Percentiles rank a stretch among this genome's conserved stretches.
Evolutionary conservation across 2,888 invertebrate genomes (phyloP).

Genomic region (Pycnomerus fuliginosus): DNA sequence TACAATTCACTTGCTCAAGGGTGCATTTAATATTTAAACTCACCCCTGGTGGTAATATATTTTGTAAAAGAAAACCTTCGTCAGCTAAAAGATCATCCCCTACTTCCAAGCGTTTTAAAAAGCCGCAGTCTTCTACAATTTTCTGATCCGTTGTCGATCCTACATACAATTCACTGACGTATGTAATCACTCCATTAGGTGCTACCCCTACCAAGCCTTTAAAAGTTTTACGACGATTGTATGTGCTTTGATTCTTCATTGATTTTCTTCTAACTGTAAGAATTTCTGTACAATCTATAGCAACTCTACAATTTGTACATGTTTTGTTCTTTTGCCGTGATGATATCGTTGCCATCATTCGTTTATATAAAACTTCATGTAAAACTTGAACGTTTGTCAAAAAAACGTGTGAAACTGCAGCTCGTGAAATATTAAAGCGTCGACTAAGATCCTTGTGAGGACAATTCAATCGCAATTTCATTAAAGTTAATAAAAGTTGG

Average conservation of each 20-base stretch:
- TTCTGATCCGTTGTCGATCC: slow-evolving; percentile 34
- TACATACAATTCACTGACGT: slow-evolving; percentile 32
- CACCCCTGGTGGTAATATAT: slow-evolving; percentile 32
- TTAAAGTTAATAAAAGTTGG: slow-evolving; percentile 23
- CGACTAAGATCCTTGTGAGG: slow-evolving; percentile 17
- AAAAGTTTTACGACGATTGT: slow-evolving; percentile 33
- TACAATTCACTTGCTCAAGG: slow-evolving; percentile 26
- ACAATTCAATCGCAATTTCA: slow-evolving; percentile 24
- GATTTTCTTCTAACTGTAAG: neutral
- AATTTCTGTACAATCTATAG: slow-evolving; percentile 22
- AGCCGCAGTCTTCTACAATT: slow-evolving; percentile 27
- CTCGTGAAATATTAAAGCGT: slow-evolving; percentile 11
- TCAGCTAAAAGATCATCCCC: slow-evolving; percentile 35
- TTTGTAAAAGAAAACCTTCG: slow-evolving; percentile 34
- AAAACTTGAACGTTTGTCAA: slow-evolving; percentile 15
- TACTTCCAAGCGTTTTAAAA: slow-evolving; percentile 25
- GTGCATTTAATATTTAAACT: slow-evolving; percentile 33
- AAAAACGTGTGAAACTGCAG: slow-evolving; percentile 13
- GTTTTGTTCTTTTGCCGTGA: slow-evolving; percentile 15
- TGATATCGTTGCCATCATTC: slow-evolving; percentile 14
- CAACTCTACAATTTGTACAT: slow-evolving; percentile 17
- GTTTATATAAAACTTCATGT: slow-evolving; percentile 13
- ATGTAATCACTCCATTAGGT: slow-evolving; percentile 37
- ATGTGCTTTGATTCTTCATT: slow-evolving; percentile 17
- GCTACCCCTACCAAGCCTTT: slow-evolving; percentile 35